phyloP scores from a whole-genome alignment of 2,888 invertebrate genomes.

The Xestobium rufovillosum region DNA sequence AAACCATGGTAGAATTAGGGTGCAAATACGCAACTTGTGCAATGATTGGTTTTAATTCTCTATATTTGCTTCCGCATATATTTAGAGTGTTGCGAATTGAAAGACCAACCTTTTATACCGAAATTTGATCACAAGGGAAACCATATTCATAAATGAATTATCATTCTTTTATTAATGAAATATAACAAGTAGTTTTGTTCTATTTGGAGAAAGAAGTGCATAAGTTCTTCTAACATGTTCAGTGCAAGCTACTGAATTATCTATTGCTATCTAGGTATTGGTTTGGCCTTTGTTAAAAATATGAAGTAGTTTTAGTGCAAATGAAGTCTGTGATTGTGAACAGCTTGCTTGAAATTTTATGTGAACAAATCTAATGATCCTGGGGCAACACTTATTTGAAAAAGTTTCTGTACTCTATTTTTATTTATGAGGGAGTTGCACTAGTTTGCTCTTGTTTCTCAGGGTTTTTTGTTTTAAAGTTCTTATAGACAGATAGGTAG shows the following conservation, averaged over 20 bases:
- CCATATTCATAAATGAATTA: conserved; percentile 6
- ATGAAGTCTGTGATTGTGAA: no score
- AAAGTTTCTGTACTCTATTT: no score
- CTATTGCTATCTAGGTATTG: no score
- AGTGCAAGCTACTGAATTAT: background rate
- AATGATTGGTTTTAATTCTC: conserved; percentile 70
- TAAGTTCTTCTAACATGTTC: background rate
- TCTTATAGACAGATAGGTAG: no score
- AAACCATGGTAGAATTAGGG: conserved; percentile 70
- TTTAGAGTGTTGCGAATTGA: conserved; percentile 71
- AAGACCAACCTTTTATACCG: conserved; percentile 77
- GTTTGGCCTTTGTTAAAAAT: no score
- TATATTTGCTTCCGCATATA: conserved; percentile 68
- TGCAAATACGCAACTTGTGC: conserved; percentile 78
- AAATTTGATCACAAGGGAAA: conserved; percentile 52
- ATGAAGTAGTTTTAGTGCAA: no score
- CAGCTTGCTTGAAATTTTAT: no score
- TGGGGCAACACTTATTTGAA: no score
- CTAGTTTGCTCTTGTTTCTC: no score
- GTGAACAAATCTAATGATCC: no score
- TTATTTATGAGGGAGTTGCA: no score
- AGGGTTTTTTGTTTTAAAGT: no score
- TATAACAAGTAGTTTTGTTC: conserved; percentile 10
- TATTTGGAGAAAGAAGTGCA: background rate
- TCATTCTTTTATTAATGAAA: conserved; percentile 7